Percentiles rank a stretch among this genome's conserved stretches.
Evolutionary conservation across 1,140 invertebrate genomes (phyloP).

Genomic region (Camponotus pennsylvanicus): DNA sequence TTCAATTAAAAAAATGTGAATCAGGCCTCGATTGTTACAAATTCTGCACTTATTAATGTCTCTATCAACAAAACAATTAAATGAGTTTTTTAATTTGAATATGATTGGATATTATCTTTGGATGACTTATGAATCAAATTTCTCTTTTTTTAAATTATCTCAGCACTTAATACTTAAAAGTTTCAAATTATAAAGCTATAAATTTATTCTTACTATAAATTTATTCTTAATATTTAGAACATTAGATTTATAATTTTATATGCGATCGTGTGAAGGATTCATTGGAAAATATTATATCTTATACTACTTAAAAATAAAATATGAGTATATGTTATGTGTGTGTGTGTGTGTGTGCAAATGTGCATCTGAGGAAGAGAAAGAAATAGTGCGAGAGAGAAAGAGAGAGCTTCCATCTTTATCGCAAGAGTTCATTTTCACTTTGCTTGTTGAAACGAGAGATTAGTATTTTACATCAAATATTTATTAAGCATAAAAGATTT

Average conservation of each 20-base stretch:
- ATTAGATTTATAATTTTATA: conserved; percentile 49
- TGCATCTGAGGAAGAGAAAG: too few relatives aligned
- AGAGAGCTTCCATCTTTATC: neutral
- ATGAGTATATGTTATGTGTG: neutral
- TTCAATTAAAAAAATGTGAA: neutral
- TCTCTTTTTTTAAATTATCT: neutral
- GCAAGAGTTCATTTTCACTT: neutral
- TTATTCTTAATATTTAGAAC: conserved; percentile 26
- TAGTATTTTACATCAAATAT: neutral
- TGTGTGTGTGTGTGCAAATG: too few relatives aligned
- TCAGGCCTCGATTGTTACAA: too few relatives aligned
- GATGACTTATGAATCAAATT: conserved; percentile 20
- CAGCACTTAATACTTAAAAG: conserved; percentile 25
- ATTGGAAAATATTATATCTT: neutral
- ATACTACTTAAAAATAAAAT: conserved; percentile 26
- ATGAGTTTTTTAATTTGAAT: neutral
- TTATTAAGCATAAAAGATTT: neutral
- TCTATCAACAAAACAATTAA: conserved; percentile 23
- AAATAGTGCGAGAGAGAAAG: neutral
- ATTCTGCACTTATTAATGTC: neutral
- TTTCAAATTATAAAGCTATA: conserved; percentile 1
- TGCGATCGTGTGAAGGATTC: neutral
- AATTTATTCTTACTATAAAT: neutral
- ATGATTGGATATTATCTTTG: neutral
- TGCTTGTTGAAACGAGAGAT: neutral